These are phyloP conservation scores for Eutolmus rufibarbis DNA, from an alignment of 2,888 invertebrate species.

Conservation along the genomic window DNA sequence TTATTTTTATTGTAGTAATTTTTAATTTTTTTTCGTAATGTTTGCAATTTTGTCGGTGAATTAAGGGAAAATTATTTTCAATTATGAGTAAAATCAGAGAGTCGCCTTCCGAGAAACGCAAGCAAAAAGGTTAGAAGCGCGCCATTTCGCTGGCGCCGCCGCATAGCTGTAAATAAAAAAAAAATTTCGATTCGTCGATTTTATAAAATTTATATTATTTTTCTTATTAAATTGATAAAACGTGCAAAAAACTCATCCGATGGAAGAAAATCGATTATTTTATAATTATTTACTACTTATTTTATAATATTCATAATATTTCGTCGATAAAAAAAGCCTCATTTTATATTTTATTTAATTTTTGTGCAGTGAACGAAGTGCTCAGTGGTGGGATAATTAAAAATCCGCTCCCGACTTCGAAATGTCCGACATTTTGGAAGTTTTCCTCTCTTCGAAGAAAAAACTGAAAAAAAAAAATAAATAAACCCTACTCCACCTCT, in stretches of 20 bases:
- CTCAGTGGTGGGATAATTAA: not conserved
- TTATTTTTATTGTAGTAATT: not conserved
- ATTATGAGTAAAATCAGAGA: not conserved
- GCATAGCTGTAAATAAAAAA: no score
- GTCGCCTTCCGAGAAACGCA: not conserved
- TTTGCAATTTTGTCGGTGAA: not conserved
- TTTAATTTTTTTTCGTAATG: not conserved
- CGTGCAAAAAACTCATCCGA: not conserved
- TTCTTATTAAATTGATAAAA: not conserved
- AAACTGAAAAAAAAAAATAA: no score
- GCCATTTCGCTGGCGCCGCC: not conserved
- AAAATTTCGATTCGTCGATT: not conserved
- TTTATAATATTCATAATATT: no score
- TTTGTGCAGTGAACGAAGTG: not conserved
- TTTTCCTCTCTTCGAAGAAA: no score
- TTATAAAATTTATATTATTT: no score
- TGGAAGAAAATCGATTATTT: not conserved
- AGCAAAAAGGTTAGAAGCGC: not conserved
- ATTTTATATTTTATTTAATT: no score
- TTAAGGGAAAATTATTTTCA: not conserved
- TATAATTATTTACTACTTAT: no score
- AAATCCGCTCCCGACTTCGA: not conserved
- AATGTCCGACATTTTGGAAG: not conserved
- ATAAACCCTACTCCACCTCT: no score
- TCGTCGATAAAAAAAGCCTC: no score